A percentile compares a stretch with the other conserved stretches of the same genome.
Conservation (phyloP, 2,113 vertebrate species). For the Macrotis lagotis region DNA sequence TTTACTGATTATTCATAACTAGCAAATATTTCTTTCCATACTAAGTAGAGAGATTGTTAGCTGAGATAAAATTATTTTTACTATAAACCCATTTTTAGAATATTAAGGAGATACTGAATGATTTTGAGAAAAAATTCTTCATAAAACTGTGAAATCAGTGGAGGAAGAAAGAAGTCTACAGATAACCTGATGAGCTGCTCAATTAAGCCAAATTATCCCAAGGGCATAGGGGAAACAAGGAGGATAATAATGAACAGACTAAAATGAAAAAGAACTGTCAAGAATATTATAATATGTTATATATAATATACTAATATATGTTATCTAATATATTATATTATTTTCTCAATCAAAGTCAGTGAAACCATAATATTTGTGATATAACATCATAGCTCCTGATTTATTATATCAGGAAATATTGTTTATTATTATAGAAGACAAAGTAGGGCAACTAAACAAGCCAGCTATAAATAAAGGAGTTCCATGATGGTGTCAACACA, state of each 20-base stretch:
- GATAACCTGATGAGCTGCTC: background rate
- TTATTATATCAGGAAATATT: background rate
- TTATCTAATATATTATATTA: too few species aligned
- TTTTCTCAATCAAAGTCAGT: background rate
- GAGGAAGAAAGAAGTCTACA: background rate
- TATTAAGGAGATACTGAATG: background rate
- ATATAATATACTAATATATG: too few species aligned
- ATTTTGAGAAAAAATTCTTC: background rate
- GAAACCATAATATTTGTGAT: background rate
- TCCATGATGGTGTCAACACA: too few species aligned
- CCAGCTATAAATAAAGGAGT: background rate
- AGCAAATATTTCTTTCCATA: background rate
- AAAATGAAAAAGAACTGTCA: background rate
- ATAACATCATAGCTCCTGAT: background rate
- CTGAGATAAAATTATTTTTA: background rate
- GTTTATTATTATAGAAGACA: background rate
- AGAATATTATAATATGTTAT: background rate
- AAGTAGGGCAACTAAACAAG: background rate
- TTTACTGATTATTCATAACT: background rate
- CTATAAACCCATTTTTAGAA: background rate
- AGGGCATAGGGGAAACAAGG: background rate
- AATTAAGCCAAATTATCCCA: background rate
- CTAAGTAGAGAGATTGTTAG: background rate
- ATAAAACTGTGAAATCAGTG: background rate
- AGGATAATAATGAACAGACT: background rate